phyloP scores from a whole-genome alignment of 2,797 vertebrate genomes.

The Anguilla pacifica region DNA sequence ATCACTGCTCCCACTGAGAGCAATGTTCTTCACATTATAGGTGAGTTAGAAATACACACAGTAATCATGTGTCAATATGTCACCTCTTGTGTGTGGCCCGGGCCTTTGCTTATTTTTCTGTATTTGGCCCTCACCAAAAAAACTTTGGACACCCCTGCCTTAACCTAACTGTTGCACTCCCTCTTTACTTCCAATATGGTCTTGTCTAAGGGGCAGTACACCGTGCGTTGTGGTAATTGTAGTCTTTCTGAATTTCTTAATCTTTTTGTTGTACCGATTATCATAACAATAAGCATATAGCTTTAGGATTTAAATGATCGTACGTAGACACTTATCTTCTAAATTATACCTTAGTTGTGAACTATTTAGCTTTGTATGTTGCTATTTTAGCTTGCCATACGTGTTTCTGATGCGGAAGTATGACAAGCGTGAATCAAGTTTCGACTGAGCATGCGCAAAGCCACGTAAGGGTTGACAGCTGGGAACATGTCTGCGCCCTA shows the following conservation, averaged over 20 bases:
- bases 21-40: no score
- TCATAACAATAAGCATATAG: no score
- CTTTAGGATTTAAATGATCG: background rate
- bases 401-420: background rate
- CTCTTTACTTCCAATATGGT: background rate
- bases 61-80: no score
- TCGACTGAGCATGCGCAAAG: background rate
- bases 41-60: no score
- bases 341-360: background rate
- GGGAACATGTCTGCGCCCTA: background rate
- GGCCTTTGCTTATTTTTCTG: no score
- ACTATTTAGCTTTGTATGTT: background rate
- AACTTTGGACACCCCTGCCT: no score
- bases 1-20: no score
- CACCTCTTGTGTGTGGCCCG: no score
- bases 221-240: conserved; percentile 18
- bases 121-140: no score
- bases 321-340: background rate
- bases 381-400: background rate
- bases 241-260: background rate
- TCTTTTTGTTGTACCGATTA: background rate
- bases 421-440: conserved; percentile 6
- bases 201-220: background rate
- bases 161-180: background rate
- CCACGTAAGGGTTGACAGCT: conserved; percentile 17